Percentiles rank a stretch among this genome's conserved stretches.
These are phyloP conservation scores for Poeciliopsis retropinna DNA, from an alignment of 2,113 vertebrate species.

Conservation along the genomic window DNA sequence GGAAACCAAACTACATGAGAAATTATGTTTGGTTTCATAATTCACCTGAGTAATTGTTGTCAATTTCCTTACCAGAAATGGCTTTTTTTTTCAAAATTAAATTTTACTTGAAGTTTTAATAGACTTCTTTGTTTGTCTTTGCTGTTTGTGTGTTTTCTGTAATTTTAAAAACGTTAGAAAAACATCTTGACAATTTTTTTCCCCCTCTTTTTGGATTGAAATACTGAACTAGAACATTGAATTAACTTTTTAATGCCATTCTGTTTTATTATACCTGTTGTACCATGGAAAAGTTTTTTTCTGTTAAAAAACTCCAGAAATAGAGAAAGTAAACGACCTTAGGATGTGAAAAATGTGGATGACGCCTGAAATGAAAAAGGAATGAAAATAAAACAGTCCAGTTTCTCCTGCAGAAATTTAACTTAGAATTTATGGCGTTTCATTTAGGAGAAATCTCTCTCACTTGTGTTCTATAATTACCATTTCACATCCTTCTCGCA, in stretches of 20 bases:
- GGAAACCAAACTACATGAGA: too few species aligned
- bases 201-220: background rate
- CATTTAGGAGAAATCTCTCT: slow-evolving; percentile 53
- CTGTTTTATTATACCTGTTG: background rate
- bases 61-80: too few species aligned
- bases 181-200: background rate
- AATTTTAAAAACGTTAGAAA: background rate
- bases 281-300: background rate
- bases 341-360: slow-evolving; percentile 7
- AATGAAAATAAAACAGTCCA: slow-evolving; percentile 3
- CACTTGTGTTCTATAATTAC: slow-evolving; percentile 60
- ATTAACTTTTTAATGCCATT: background rate
- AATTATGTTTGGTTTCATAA: too few species aligned
- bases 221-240: background rate
- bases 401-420: slow-evolving; percentile 48
- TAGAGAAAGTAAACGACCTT: background rate
- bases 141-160: background rate
- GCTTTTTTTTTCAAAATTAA: too few species aligned
- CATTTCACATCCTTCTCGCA: slow-evolving; percentile 46
- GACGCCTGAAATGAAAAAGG: slow-evolving; percentile 31
- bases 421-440: slow-evolving; percentile 66
- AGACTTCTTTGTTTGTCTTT: too few species aligned
- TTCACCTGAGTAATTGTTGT: too few species aligned
- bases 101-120: too few species aligned
- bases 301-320: background rate